Evolutionary conservation across 1,140 invertebrate species (phyloP).

Genomic region (Coboldia fuscipes): DNA sequence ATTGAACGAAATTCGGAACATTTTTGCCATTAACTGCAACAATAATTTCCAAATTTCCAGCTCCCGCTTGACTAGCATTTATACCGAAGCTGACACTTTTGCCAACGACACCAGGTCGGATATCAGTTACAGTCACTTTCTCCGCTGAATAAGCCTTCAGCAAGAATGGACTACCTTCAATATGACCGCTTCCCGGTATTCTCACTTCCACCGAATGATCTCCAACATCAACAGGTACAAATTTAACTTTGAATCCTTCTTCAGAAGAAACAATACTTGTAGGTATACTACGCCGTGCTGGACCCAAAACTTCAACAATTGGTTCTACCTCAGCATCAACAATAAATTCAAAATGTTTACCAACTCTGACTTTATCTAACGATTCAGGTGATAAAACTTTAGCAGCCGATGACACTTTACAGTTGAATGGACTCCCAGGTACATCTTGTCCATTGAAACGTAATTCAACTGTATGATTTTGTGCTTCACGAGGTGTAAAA

Average conservation of each 20-base stretch:
- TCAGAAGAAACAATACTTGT: conserved; percentile 32
- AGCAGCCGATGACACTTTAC: conserved; percentile 45
- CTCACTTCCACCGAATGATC: conserved; percentile 79
- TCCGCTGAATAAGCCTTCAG: conserved; percentile 89
- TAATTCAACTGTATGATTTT: conserved; percentile 77
- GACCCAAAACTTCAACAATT: conserved; percentile 56
- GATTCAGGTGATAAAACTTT: conserved; percentile 53
- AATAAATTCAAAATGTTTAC: conserved; percentile 57
- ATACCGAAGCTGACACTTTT: conserved; percentile 86
- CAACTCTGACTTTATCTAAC: conserved; percentile 82
- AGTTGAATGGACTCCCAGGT: conserved; percentile 63
- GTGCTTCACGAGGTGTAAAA: conserved; percentile 79
- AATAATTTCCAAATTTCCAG: conserved; percentile 93
- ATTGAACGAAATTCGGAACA: conserved; percentile 95
- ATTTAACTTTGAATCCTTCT: conserved; percentile 40
- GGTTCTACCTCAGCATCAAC: conserved; percentile 59
- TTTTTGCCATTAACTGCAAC: conserved; percentile 94
- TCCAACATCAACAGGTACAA: conserved; percentile 75
- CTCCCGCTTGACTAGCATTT: conserved; percentile 53
- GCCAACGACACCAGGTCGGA: conserved; percentile 69
- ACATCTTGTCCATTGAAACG: conserved; percentile 92
- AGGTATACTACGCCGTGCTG: conserved; percentile 42
- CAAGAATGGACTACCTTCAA: conserved; percentile 85
- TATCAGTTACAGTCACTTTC: conserved; percentile 71
- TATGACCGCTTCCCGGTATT: conserved; percentile 49